These are phyloP conservation scores for Catharus fuscescens DNA, from an alignment of 2,113 vertebrate genomes.

Conservation along the genomic window DNA sequence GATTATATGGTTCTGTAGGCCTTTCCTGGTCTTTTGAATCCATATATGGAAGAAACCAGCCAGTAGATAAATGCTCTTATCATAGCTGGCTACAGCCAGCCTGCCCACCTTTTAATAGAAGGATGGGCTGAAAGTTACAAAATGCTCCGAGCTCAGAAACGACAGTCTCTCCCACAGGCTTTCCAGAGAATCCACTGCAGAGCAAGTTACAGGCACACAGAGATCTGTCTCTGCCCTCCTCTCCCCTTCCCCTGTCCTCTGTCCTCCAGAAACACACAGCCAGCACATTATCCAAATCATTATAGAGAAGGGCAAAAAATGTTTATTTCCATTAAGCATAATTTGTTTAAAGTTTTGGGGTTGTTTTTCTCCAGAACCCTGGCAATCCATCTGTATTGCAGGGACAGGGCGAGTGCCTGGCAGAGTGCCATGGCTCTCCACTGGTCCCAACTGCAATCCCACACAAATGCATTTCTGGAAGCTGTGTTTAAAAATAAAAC, in stretches of 20 bases:
- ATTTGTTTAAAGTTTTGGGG: slow-evolving; percentile 58
- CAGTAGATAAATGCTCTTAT: not conserved
- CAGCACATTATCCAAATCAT: not conserved
- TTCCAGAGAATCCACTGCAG: not conserved
- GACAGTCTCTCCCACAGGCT: not conserved
- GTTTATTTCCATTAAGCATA: slow-evolving; percentile 52
- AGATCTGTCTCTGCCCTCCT: not conserved
- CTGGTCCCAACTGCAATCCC: slow-evolving; percentile 23
- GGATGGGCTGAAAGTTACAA: not conserved
- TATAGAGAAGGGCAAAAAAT: not conserved
- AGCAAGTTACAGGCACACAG: not conserved
- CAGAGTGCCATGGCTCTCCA: not conserved
- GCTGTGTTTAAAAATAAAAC: slow-evolving; percentile 36
- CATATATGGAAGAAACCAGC: not conserved
- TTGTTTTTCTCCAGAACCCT: slow-evolving; percentile 34
- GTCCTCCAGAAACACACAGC: not conserved
- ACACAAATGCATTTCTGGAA: slow-evolving; percentile 36
- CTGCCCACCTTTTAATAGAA: not conserved
- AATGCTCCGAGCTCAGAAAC: not conserved
- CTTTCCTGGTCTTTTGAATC: not conserved
- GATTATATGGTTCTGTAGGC: not conserved
- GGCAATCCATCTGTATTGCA: not conserved
- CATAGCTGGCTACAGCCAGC: not conserved
- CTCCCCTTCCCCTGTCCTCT: not conserved
- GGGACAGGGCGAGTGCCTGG: not conserved